Evolutionary conservation across 1,140 invertebrate species (phyloP), one percentile per base, ranked within the genome.

Genomic region (Papilio glaucus): DNA sequence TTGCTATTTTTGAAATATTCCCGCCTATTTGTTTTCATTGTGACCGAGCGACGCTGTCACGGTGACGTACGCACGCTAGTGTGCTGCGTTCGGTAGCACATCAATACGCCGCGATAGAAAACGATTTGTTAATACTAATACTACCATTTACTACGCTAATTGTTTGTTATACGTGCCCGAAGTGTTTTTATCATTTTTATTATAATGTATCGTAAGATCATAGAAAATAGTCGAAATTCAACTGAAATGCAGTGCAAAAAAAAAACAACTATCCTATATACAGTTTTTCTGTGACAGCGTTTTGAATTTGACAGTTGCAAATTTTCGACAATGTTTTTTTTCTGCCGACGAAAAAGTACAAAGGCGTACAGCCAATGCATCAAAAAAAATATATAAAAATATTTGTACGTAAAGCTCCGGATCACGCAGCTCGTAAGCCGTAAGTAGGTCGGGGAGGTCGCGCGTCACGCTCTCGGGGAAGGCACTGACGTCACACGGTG

Each of bases 401-500:
- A 57, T 65, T 65, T 33, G 37, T 21, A 37, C n/a, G 60, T 65
- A 62, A 60, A 38, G 61, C 24, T 33, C 24, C 61, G 61, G 61
- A 21, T 39, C 62, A 39, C 37, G 60, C 60, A 39, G 37, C 49
- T 57, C 9, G 49, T 70, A 53, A 29, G 26, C 57, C 61, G 45
- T 62, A 72, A 72, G 74, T 75, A 49, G 70, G 74, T 75, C 74
- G 57, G 21, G 63, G 62, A 65, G 77, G 62, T 42, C 39, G 33
- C 76, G 78, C 79, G 75, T 81, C 79, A 80, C 74, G 65, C 49
- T 39, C 33, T 39, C 60, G 60, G 24, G 24, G 41, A 42, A 61
- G 71, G 61, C 69, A 29, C 71, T 82, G 79, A 85, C 83, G 83
- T 85, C 82, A 85, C 74, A 29, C 24, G 49, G 38, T 61, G 62